A percentile compares a stretch with the other conserved stretches of the same genome.
phyloP scores from a whole-genome alignment of 2,888 invertebrate species.

The Cheilosia urbana region DNA sequence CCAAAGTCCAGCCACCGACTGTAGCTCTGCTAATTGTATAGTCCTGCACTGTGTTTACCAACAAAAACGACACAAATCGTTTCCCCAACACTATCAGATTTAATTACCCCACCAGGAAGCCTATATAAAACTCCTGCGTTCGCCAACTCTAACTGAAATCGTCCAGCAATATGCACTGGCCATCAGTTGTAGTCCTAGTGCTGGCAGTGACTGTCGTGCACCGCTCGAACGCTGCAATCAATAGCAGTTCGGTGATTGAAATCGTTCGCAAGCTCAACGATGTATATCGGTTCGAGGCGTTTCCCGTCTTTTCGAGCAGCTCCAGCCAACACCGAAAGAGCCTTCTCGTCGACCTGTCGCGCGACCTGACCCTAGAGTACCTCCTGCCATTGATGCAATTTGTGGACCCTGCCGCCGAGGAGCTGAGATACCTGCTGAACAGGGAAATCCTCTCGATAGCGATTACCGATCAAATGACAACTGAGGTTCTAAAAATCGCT shows the following conservation, averaged over 20 bases:
- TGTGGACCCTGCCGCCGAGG: background rate
- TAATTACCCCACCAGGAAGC: conserved; percentile 26
- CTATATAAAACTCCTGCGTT: conserved; percentile 42
- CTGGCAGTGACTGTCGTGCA: background rate
- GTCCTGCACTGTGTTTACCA: background rate
- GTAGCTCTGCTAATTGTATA: conserved; percentile 21
- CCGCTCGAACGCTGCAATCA: conserved; percentile 9
- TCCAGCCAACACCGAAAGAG: background rate
- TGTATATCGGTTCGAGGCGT: conserved; percentile 24
- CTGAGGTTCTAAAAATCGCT: conserved; percentile 15
- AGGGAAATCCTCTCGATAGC: conserved; percentile 27
- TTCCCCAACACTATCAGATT: conserved; percentile 9
- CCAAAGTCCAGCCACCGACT: conserved; percentile 35
- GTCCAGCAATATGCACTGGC: conserved; percentile 36
- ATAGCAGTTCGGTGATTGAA: conserved; percentile 41
- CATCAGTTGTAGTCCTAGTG: background rate
- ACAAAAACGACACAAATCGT: conserved; percentile 19
- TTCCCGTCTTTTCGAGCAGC: conserved; percentile 37
- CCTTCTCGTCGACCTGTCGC: conserved; percentile 15
- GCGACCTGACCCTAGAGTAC: conserved; percentile 5
- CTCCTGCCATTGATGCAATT: conserved; percentile 45
- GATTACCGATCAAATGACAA: conserved; percentile 38
- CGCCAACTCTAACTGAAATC: background rate
- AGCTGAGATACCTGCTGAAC: conserved; percentile 13
- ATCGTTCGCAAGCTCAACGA: conserved; percentile 14